Base-by-base conservation (phyloP, 2,888 invertebrate species). In the Dusona sp. region DNA sequence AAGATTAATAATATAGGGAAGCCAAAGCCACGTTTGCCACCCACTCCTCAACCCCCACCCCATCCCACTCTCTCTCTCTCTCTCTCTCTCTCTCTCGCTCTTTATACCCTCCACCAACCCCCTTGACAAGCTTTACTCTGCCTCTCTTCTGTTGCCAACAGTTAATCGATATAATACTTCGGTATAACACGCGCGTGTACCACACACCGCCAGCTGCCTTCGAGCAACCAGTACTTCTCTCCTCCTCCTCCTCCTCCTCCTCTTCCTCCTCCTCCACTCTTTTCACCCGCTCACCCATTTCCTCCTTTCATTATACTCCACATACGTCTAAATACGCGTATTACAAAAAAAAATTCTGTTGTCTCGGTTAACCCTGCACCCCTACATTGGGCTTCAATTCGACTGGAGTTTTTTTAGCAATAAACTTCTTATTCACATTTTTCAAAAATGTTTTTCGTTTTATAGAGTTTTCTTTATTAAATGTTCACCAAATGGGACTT, bases 121-220 rank as follows among this genome's bases (percentile, higher is more conserved):
- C 79, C 78, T 84, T 84, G 90, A 91, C 93, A 88, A 92, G 91
- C 91, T 92, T 91, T 91, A 91, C 91, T 90, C 91, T 90, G 91
- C 90, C 92, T 92, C 93, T 93, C 93, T 93, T 93, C 93, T 94
- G 94, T 92, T 93, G 91, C 93, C 91, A 94, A 93, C 94, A 94
- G 94, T 93, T 94, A 94, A 94, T 94, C 94, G 94, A 94, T 94
- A 94, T 93, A 92, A 93, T 93, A 93, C 93, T 92, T 92, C 90
- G 91, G 91, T 91, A 92, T 90, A 92, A 91, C 93, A 91, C 91
- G 91, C 90, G 88, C 87, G 86, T 86, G 78, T 77, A 51, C 42
- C 67, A 67, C 81, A 65, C 68, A 78, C 29, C 74, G 72, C 74
- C 83, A 79, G 74, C 72, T 78, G 78, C 85, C 61, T 79, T 61